Base-by-base conservation (phyloP, 2,888 invertebrate species). In the Maniola hyperantus region DNA sequence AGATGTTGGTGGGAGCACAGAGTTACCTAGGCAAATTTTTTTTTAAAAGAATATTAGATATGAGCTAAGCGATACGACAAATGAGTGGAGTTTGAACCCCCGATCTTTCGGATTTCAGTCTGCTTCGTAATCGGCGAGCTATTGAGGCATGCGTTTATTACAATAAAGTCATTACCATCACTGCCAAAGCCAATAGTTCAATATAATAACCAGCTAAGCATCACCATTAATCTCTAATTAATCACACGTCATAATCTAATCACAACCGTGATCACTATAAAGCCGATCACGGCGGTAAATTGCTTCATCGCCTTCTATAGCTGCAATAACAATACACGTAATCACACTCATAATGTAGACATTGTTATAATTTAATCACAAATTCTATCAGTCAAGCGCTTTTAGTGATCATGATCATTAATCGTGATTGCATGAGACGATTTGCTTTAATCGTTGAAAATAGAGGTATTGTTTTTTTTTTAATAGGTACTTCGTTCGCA, bases 361-460 rank as follows among this genome's bases (percentile, higher is more conserved):
- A 59, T 59, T 59, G 48, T 59, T 34, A 59, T 59, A 48, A 59
- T 59, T 59, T 59, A 59, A 59, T 59, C 44, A 48, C 44, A 48
- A 59, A 46, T 57, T 57, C 20, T 42, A 57, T 57, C 39, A 42
- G 20, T 57, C 57, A 39, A 36, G 20, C 39, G 20, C 39, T 57
- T n/a, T 57, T 57, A 39, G 18, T 18, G 57, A 57, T 57, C 57
- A 42, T 18, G 57, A 57, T 57, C 57, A 42, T 57, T 42, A 42
- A 26, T 57, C 39, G 13, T 42, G 42, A 57, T 57, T 42, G 42
- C 57, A 39, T 5, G 13, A 42, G 20, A 57, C 20, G 13, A 2
- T 54, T 51, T 36, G 34, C 18, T 20, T 42, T 42, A 11, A 57
- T 13, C 6, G 20, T 57, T 20, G 57, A 36, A 54, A 54, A 36